Base-by-base conservation (phyloP, 1,140 invertebrate species). In the Probaryconus sp. region DNA sequence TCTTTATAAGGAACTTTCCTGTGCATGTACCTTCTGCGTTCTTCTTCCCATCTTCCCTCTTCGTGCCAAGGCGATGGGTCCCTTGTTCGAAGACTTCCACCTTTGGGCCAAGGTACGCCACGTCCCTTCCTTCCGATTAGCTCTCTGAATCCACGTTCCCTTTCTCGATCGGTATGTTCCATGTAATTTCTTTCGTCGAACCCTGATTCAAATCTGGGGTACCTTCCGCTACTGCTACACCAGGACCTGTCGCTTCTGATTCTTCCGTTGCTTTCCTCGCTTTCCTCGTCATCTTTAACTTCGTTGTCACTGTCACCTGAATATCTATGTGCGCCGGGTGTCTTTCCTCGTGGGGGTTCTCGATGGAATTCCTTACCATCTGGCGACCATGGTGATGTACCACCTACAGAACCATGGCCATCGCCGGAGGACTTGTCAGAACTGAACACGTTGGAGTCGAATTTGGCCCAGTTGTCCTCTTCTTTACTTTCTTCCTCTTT, bases 381-480 rank as follows among this genome's bases (percentile, higher is more conserved):
- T 0, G 92, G 92, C 1, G 93, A 94, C 91, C 93, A 94, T 0
- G 92, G 92, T 1, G 92, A 93, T 3, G 90, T 89, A 35, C 88
- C 90, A 31, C 90, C 90, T 77, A 88, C 84, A 3, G 82, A 88
- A 82, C 82, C 83, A 76, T 81, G 84, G 55, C 67, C 85, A 65
- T 84, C 87, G 70, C 67, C 85, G 43, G 53, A 84, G 63, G 79
- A 86, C 83, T 81, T 86, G 61, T 86, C 81, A 5, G 79, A 77
- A 35, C 80, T 76, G 18, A 85, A 84, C 4, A 83, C 56, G 14
- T 78, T 79, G 0, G 82, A 79, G 35, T 89, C 88, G 76, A 90
- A 90, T 37, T 89, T 89, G 0, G 88, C 87, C 89, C 89, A 89
- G 18, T 84, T 87, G 3, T 80, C 77, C 1, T 87, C 83, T 2